Evolutionary conservation across 2,888 invertebrate species (phyloP).

Genomic region (Caenorhabditis parvicauda): DNA sequence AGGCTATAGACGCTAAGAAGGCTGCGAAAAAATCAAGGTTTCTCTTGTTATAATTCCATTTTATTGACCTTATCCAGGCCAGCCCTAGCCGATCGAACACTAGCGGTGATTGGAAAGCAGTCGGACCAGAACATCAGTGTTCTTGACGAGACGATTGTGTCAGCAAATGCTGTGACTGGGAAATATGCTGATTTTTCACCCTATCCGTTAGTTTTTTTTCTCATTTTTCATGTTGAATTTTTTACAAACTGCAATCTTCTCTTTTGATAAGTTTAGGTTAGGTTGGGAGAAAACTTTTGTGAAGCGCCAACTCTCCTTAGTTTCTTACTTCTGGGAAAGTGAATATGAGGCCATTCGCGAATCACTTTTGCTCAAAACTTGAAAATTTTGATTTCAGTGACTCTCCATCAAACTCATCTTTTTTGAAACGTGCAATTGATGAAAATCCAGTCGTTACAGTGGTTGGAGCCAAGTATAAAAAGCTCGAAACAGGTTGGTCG

Average conservation of each 20-base stretch:
- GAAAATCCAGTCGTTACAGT: background rate
- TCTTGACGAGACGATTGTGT: background rate
- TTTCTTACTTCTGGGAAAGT: background rate
- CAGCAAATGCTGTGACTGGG: constrained; percentile 10
- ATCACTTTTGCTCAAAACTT: background rate
- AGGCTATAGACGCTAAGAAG: too few species aligned
- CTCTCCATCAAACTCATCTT: constrained; percentile 16
- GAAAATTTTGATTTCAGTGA: constrained; percentile 4
- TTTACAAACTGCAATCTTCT: background rate
- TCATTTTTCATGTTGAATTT: background rate
- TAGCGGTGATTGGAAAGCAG: constrained; percentile 5
- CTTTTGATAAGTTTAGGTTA: too few species aligned
- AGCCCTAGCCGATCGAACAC: constrained; percentile 12
- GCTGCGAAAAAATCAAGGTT: too few species aligned
- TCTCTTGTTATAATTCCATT: too few species aligned
- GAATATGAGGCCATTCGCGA: background rate
- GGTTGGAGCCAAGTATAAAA: constrained; percentile 14
- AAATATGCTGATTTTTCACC: constrained; percentile 20
- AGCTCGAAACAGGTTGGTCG: background rate
- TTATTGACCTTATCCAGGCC: too few species aligned
- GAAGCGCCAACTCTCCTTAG: too few species aligned
- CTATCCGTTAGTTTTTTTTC: constrained; percentile 2
- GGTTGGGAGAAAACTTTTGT: too few species aligned
- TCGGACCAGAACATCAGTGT: background rate
- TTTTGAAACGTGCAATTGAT: constrained; percentile 10